phyloP scores from a whole-genome alignment of 2,113 vertebrate species.

The Gorilla gorilla region DNA sequence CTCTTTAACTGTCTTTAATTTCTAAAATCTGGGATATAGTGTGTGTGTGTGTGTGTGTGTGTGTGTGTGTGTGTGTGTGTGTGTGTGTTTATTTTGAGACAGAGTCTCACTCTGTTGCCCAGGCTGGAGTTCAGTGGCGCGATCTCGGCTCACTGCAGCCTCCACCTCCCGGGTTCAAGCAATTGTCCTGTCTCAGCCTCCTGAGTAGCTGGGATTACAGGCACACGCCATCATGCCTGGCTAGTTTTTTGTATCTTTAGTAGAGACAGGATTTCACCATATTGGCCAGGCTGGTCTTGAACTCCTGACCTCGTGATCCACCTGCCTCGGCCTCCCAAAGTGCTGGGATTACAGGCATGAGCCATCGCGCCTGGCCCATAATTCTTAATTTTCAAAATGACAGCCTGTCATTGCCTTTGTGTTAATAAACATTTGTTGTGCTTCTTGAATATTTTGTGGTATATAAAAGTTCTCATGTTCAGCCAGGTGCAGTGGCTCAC shows the following conservation, averaged over 20 bases:
- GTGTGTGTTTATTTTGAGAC: not conserved
- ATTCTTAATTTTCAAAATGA: conserved; percentile 35
- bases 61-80: too few species aligned
- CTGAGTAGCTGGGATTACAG: not conserved
- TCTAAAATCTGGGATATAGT: not conserved
- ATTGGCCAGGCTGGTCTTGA: not conserved
- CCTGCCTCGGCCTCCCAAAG: not conserved
- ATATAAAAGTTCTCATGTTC: not conserved
- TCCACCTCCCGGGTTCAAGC: not conserved
- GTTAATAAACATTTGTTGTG: not conserved
- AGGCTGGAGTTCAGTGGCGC: not conserved
- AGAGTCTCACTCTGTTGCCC: not conserved
- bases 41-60: too few species aligned
- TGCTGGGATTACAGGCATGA: not conserved
- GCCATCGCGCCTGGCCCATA: too few species aligned
- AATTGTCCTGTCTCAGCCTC: not conserved
- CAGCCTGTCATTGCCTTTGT: not conserved
- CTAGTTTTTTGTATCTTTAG: not conserved
- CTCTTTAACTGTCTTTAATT: not conserved
- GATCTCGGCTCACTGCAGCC: not conserved
- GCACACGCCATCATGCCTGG: not conserved
- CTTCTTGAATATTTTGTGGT: not conserved
- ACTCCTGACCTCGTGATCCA: not conserved
- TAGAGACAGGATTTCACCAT: not conserved
- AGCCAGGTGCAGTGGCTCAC: not conserved